Base-by-base conservation (phyloP, 2,888 invertebrate genomes). In the Coelopa pilipes region DNA sequence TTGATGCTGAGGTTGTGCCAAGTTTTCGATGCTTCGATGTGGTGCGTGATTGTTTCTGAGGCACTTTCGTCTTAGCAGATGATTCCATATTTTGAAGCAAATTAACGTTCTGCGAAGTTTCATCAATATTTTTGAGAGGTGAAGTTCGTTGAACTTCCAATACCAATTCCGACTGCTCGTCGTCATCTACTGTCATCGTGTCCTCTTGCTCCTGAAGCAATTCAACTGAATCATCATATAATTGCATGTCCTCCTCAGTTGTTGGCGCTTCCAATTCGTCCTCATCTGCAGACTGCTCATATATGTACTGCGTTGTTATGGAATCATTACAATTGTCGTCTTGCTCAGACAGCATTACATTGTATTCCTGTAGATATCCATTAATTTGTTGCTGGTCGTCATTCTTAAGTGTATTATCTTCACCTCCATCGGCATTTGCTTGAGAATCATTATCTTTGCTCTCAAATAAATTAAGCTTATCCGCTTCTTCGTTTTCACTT, bases 331-430 rank as follows among this genome's bases (percentile, higher is more conserved):
- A 63, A 15, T 19, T 21, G 1, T 72, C 71, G 4, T 76, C 78
- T 19, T 78, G 77, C 12, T 78, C 79, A 13, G 79, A 76, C 11
- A 80, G 72, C 65, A 81, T 79, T 19, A 76, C 76, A 46, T 79
- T 79, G 45, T 80, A 81, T 72, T 80, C 80, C 19, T 77, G 77
- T 68, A 80, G 75, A 55, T 75, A 78, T 5, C 74, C 76, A 72
- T 75, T 73, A 10, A 57, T 63, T 73, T 46, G 67, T n/a, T 68
- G 60, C 70, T 66, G 49, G 12, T 62, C 60, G 19, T 21, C 70
- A 19, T 17, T 65, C 11, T 46, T 63, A 17, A 11, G 11, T 12
- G 50, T 47, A n/a, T 24, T 1, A 70, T 21, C 13, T 77, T 55
- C 45, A 74, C 75, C 46, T 49, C 5, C 21, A 57, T 65, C 70